Evolutionary conservation across 2,113 vertebrate genomes (phyloP), one percentile per base, ranked within the genome.

Genomic region (Lutjanus erythropterus): DNA sequence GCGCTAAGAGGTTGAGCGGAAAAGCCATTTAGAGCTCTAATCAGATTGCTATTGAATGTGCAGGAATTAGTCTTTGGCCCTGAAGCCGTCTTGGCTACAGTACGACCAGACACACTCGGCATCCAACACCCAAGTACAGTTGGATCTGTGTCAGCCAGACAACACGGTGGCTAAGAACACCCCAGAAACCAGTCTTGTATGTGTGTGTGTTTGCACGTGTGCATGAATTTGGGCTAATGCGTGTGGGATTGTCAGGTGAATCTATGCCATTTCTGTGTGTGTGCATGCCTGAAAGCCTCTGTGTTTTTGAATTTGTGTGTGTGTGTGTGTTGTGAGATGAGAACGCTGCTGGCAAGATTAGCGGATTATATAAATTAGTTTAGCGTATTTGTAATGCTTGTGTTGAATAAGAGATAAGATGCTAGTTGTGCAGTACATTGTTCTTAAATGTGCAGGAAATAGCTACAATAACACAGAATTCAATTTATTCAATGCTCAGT

Each of bases 31-130:
- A 64, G 81, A 83, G 86, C 76, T 87, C 72, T 92, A 90, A 94
- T 94, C 88, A 92, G 85, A 93, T 94, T 89, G 81, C 70, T 90
- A 92, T 93, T 93, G 89, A 93, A 89, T 90, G 86, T 83, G 88
- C 65, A 83, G 68, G 81, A 92, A 89, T 89, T 85, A 87, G 75
- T 82, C 71, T 78, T 81, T 86, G 76, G 86, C 89, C 84, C 75
- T 3, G 37, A 84, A 81, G 86, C 85, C 14, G 23, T 75, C 80
- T 76, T 75, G 66, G 81, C 82, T 73, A 69, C 61, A 35, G 72
- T 50, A 25, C 33, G 25, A 71, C 62, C 67, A 85, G 85, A 85
- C 76, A 42, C 60, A 83, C 62, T 88, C 84, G 31, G 73, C 68
- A 62, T 78, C 78, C 69, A 75, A 50, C 76, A 71, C 46, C 64